phyloP scores from a whole-genome alignment of 2,888 invertebrate species.

The Hemithea aestivaria region DNA sequence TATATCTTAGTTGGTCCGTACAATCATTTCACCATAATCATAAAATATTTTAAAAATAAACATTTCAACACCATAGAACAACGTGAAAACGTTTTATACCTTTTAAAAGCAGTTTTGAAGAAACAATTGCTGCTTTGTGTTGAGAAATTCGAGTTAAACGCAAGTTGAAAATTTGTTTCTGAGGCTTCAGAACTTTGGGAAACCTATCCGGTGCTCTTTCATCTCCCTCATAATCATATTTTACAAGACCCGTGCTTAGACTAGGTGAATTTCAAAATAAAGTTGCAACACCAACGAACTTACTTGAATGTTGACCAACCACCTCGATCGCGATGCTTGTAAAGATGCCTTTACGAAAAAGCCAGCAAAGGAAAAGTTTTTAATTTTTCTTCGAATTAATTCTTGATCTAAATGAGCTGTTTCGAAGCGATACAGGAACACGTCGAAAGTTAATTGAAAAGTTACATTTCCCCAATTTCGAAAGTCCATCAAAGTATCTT shows the following conservation, averaged over 20 bases:
- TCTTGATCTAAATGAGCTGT: not conserved
- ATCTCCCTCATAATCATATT: conserved; percentile 41
- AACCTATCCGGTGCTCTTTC: conserved; percentile 51
- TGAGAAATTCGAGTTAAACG: conserved; percentile 47
- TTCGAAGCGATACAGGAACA: conserved; percentile 8
- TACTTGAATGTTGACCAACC: too few relatives aligned
- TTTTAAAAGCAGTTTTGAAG: conserved; percentile 40
- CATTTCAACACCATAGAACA: conserved; percentile 4
- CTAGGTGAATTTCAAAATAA: conserved; percentile 8
- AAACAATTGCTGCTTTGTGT: conserved; percentile 42
- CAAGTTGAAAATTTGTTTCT: conserved; percentile 51
- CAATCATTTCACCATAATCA: conserved; percentile 7
- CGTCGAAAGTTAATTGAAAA: conserved; percentile 12
- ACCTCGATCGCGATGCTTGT: too few relatives aligned
- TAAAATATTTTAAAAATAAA: conserved; percentile 14
- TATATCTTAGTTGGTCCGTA: too few relatives aligned
- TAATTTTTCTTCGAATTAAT: too few relatives aligned
- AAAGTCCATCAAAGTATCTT: conserved; percentile 41
- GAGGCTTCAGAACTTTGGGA: conserved; percentile 58
- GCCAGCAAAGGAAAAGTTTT: too few relatives aligned
- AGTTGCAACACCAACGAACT: too few relatives aligned
- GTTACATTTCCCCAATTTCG: conserved; percentile 19
- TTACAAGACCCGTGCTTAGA: conserved; percentile 28
- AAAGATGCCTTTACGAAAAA: too few relatives aligned
- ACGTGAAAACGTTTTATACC: conserved; percentile 27